These are phyloP conservation scores for Malacosoma neustria DNA, from an alignment of 2,888 invertebrate genomes.

Conservation along the genomic window DNA sequence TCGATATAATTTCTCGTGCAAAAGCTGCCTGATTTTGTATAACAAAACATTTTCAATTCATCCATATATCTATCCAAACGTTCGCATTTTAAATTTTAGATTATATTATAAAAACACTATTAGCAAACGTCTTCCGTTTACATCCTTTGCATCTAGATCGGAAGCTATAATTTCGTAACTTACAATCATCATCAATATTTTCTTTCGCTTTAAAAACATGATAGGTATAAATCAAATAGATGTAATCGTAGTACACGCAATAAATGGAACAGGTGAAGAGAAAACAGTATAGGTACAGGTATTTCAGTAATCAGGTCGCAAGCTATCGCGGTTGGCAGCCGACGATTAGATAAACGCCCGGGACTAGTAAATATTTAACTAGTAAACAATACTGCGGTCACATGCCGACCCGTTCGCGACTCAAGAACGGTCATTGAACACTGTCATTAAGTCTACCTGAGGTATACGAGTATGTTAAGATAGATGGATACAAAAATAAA, in stretches of 20 bases:
- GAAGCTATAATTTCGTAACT: too few relatives aligned
- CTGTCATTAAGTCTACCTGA: constrained; percentile 13
- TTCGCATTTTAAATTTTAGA: too few relatives aligned
- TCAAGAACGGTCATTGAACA: constrained; percentile 17
- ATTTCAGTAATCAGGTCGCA: constrained; percentile 67
- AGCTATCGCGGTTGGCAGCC: constrained; percentile 58
- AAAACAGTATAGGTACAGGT: constrained; percentile 42
- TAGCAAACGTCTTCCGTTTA: too few relatives aligned
- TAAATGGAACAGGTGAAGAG: constrained; percentile 57
- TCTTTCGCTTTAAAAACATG: too few relatives aligned
- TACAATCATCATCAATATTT: too few relatives aligned
- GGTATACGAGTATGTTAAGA: not conserved
- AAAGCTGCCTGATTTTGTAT: too few relatives aligned
- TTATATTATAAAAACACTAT: too few relatives aligned
- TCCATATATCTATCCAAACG: too few relatives aligned
- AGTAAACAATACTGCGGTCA: constrained; percentile 46
- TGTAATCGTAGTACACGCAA: constrained; percentile 18
- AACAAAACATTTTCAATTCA: too few relatives aligned
- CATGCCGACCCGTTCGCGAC: constrained; percentile 6
- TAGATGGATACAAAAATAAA: not conserved
- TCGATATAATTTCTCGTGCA: too few relatives aligned
- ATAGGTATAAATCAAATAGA: too few relatives aligned
- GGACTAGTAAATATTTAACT: constrained; percentile 57
- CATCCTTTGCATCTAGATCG: too few relatives aligned
- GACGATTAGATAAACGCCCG: constrained; percentile 57